These are phyloP conservation scores for Cyanoderma ruficeps DNA, from an alignment of 2,113 vertebrate genomes.

Conservation along the genomic window DNA sequence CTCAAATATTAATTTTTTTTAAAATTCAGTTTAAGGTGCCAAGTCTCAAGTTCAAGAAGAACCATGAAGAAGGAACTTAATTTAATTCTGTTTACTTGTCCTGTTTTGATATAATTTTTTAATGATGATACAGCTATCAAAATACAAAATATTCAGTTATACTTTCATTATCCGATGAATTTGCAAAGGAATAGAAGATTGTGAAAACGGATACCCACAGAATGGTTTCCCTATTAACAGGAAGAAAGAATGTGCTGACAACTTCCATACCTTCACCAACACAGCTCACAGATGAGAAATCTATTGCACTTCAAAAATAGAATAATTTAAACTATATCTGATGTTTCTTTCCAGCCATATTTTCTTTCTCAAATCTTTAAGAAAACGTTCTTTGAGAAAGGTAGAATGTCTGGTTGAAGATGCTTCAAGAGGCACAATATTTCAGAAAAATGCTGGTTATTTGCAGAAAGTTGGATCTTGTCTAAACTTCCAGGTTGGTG, in stretches of 20 bases:
- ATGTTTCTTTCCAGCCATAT: neutral
- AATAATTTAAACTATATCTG: neutral
- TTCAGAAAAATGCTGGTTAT: neutral
- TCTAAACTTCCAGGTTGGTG: neutral
- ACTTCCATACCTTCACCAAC: neutral
- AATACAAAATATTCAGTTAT: neutral
- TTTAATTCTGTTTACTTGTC: neutral
- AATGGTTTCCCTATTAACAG: neutral
- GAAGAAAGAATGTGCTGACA: neutral
- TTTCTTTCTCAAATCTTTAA: neutral
- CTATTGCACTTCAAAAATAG: neutral
- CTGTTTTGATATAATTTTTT: neutral
- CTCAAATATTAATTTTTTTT: neutral
- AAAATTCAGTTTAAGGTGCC: neutral
- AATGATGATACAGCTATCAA: neutral
- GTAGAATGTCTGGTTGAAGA: neutral
- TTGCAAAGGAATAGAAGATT: neutral
- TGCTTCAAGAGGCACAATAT: neutral
- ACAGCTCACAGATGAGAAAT: neutral
- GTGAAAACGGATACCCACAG: neutral
- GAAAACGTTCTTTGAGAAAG: neutral
- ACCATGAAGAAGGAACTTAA: neutral
- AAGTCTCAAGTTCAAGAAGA: neutral
- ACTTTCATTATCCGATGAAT: neutral
- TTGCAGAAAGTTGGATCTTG: neutral